Conservation (phyloP, 2,888 invertebrate genomes). For the Melanostoma mellinum region DNA sequence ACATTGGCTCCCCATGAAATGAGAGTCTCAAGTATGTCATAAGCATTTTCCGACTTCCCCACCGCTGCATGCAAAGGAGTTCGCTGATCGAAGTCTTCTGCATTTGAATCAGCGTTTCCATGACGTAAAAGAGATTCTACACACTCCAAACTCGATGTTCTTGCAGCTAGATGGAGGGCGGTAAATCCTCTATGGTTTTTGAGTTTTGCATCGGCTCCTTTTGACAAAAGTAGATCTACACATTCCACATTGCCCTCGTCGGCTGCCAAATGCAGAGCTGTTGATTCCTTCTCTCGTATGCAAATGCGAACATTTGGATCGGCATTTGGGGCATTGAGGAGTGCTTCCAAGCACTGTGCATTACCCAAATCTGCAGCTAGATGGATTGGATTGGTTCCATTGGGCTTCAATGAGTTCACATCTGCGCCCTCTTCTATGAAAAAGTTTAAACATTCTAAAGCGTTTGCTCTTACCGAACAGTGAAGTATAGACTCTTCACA, state of each 20-base stretch:
- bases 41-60: conserved; percentile 91
- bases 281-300: conserved; percentile 88
- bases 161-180: conserved; percentile 92
- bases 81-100: conserved; percentile 90
- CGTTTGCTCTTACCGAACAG: conserved; percentile 92
- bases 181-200: conserved; percentile 92
- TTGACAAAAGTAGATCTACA: conserved; percentile 88
- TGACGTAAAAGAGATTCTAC: conserved; percentile 89
- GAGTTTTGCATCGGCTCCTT: conserved; percentile 89
- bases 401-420: conserved; percentile 89
- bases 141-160: conserved; percentile 90
- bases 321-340: conserved; percentile 88
- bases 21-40: conserved; percentile 90
- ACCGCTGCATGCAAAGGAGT: conserved; percentile 93
- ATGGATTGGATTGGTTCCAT: conserved; percentile 91
- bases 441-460: conserved; percentile 89
- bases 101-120: conserved; percentile 90
- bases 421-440: conserved; percentile 90
- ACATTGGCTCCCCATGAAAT: conserved; percentile 92
- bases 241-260: conserved; percentile 93
- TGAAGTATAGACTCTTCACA: conserved; percentile 91
- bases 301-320: conserved; percentile 88
- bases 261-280: conserved; percentile 92
- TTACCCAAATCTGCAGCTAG: conserved; percentile 91
- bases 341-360: conserved; percentile 88